Evolutionary conservation across 2,113 vertebrate genomes (phyloP), one percentile per base, ranked within the genome.

Genomic region (Haemorhous mexicanus): DNA sequence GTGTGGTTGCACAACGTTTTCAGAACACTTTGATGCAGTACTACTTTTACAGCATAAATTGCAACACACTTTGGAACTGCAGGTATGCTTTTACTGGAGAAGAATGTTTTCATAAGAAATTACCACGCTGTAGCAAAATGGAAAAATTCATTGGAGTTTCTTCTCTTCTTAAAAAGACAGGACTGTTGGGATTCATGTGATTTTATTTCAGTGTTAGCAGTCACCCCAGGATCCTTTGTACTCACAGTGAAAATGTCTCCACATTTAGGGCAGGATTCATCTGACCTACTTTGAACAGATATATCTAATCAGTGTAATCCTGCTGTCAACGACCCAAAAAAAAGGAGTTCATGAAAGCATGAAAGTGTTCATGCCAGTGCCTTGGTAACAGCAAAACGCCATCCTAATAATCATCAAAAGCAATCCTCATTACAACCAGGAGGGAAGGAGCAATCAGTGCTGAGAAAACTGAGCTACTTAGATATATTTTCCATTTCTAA

Each of bases 401-500:
- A 73, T 79, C 41, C 41, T 79, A 80, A 80, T 35, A 85, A 73
- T 93, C 58, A 69, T 80, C 59, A 90, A 92, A 95, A 96, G 53
- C 24, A 79, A 58, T 61, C 32, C 16, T 85, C 11, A 44, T 87
- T 91, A 37, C 35, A 79, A 49, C 26, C 14, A 70, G 39, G 23
- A 86, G 26, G 20, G 32, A 88, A 90, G 50, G 43, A 77, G 21
- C 16, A 85, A 59, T 88, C 4, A 1, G 22, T 63, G 16, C 46
- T 86, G 83, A 86, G 68, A 84, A 74, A 84, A 86, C 33, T 6
- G 79, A 76, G 21, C 30, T 47, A 19, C 37, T 92, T 74, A 63
- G 17, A 43, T 53, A 53, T 2, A 35, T 62, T 88, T 91, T 86
- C n/a, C 33, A 50, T 89, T 86, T 26, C 50, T 53, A 86, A 39